Base-by-base conservation (phyloP, 2,113 vertebrate species). In the Mixornis gularis region DNA sequence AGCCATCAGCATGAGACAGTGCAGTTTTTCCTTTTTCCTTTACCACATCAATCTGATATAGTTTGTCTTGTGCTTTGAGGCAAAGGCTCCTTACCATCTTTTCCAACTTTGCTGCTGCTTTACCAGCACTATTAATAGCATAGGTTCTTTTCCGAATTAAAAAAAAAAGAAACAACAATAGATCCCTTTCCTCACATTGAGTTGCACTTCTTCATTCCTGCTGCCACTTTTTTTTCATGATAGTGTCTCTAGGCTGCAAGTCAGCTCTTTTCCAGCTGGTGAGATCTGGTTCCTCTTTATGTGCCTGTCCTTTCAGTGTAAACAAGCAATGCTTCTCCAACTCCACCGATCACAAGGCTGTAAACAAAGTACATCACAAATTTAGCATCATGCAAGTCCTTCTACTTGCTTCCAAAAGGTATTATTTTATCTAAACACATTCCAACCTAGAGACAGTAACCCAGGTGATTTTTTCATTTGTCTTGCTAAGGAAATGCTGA, bases 241-340 rank as follows among this genome's bases (percentile, higher is more conserved):
- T 4, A 36, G 32, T 19, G 13, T 64, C 62, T 66, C 63, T 41
- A 58, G 86, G 65, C 32, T 70, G 68, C 8, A 71, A 69, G 65
- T 51, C 59, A 93, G 92, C 53, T 51, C 59, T 62, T 59, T 74
- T 78, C 64, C 85, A 38, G 32, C 49, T 36, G 66, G 26, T 10
- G 68, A 85, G 40, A 58, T 78, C 52, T 44, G 65, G 43, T 79
- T 92, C 85, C 60, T 94, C 84, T 85, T 97, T 94, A 98, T 13
- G 94, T 76, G 52, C 97, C 94, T 77, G 94, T 98, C 79, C 26
- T 90, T 82, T 99, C 98, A 5, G 98, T 96, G 84, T 98, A 98
- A 56, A 99, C 81, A 94, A 98, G 97, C 96, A 99, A 93, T 46
- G 97, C 98, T 95, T 99, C 99, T 70, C 98, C 99, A 40, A 97